Evolutionary conservation across 2,113 vertebrate species (phyloP).

Genomic region (Chionis minor): DNA sequence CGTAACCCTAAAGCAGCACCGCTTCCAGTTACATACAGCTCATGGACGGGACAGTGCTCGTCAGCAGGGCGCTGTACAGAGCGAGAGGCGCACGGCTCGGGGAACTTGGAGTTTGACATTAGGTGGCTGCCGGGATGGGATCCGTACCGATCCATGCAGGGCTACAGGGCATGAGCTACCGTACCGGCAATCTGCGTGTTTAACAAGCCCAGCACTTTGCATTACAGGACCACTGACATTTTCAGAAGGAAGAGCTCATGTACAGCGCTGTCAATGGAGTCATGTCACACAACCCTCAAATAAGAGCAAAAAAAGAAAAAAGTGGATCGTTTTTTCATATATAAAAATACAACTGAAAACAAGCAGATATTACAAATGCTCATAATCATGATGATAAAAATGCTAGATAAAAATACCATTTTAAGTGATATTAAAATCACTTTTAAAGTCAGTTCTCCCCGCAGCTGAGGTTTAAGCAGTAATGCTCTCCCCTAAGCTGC

Average conservation of each 20-base stretch:
- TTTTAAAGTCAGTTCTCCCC: not conserved
- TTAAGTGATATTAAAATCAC: constrained; percentile 14
- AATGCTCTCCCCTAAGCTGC: not conserved
- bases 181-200: not conserved
- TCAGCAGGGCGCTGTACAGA: not conserved
- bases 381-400: no score
- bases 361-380: not conserved
- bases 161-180: not conserved
- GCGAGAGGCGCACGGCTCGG: not conserved
- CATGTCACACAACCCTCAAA: not conserved
- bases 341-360: not conserved
- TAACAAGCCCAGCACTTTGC: not conserved
- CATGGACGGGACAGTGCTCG: not conserved
- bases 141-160: not conserved
- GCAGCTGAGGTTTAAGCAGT: not conserved
- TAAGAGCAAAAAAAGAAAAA: not conserved
- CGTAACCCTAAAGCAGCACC: not conserved
- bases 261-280: not conserved
- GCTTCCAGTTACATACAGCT: not conserved
- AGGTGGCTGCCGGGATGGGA: not conserved
- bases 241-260: not conserved
- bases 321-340: not conserved
- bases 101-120: not conserved
- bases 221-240: not conserved
- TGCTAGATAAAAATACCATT: no score